These are phyloP conservation scores for Microctonus aethiopoides DNA, from an alignment of 2,888 invertebrate genomes.

Conservation along the genomic window DNA sequence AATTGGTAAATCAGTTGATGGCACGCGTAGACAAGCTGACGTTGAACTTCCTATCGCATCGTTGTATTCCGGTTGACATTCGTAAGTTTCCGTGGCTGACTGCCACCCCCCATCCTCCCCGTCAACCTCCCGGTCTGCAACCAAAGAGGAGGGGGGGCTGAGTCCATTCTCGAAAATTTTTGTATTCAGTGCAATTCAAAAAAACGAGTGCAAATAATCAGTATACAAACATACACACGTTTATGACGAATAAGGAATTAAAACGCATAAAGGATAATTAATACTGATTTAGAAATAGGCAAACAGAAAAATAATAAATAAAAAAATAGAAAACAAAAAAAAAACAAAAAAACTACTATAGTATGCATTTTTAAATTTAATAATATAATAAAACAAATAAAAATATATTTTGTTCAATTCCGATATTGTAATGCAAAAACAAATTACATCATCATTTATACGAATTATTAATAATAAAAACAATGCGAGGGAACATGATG, in stretches of 20 bases:
- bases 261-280: not conserved
- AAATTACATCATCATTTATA: too few species aligned
- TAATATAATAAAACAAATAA: too few species aligned
- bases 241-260: not conserved
- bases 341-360: too few species aligned
- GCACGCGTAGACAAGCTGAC: conserved; percentile 34
- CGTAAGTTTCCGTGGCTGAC: conserved; percentile 54
- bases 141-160: conserved; percentile 66
- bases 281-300: not conserved
- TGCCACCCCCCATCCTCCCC: conserved; percentile 67
- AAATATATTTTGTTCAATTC: too few species aligned
- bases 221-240: not conserved
- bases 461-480: too few species aligned
- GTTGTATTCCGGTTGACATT: conserved; percentile 47
- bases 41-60: conserved; percentile 25
- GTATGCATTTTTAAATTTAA: too few species aligned
- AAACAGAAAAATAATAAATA: too few species aligned
- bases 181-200: conserved; percentile 12
- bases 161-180: conserved; percentile 56
- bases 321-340: too few species aligned
- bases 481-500: too few species aligned
- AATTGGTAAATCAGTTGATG: conserved; percentile 52
- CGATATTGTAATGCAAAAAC: too few species aligned
- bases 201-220: not conserved
- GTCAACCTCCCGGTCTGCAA: conserved; percentile 67